These are phyloP conservation scores for Pteropus rufus DNA, from an alignment of 2,797 vertebrate species.

Conservation along the genomic window DNA sequence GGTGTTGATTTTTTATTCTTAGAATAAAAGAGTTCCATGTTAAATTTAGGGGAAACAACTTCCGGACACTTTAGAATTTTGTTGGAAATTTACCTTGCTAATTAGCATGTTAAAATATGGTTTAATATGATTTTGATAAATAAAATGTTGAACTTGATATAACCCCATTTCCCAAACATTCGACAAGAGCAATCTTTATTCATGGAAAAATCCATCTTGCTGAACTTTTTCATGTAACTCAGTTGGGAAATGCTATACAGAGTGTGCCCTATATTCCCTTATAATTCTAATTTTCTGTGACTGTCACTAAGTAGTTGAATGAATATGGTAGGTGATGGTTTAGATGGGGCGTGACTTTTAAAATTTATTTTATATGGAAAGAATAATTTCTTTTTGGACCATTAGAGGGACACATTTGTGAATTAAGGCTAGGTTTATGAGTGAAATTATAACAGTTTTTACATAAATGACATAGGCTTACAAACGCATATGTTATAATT, in stretches of 20 bases:
- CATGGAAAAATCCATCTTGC: background rate
- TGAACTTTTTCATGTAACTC: background rate
- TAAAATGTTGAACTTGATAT: background rate
- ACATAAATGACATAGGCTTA: background rate
- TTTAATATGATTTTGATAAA: background rate
- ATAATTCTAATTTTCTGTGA: background rate
- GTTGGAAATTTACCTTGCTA: background rate
- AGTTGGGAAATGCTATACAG: background rate
- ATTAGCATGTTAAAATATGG: background rate
- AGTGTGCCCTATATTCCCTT: background rate
- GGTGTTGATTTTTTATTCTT: background rate
- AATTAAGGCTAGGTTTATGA: background rate
- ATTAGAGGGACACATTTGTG: background rate
- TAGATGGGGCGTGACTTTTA: background rate
- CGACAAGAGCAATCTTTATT: background rate
- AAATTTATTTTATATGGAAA: background rate
- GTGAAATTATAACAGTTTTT: background rate
- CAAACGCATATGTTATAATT: background rate
- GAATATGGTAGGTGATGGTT: background rate
- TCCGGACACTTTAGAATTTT: background rate
- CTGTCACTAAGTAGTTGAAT: background rate
- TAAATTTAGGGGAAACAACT: background rate
- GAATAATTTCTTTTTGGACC: background rate
- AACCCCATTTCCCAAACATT: background rate
- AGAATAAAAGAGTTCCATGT: background rate